Conservation (phyloP, 2,888 invertebrate species). For the Cynaeus angustus region DNA sequence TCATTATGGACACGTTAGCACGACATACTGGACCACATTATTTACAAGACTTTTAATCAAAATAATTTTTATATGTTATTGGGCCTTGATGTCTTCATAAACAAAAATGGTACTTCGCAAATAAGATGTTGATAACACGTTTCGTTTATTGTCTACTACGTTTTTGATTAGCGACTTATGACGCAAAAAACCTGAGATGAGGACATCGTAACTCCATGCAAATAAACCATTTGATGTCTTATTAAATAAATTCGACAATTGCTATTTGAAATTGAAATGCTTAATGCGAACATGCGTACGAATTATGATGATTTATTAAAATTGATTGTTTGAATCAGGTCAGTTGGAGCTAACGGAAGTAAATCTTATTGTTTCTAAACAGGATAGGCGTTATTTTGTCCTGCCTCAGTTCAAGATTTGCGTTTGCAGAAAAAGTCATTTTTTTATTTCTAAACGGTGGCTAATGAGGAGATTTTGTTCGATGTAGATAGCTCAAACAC, state of each 20-base stretch:
- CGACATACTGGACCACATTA: no score
- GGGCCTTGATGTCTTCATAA: no score
- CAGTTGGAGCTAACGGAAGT: slow-evolving; percentile 31
- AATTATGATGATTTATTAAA: slow-evolving; percentile 34
- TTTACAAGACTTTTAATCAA: no score
- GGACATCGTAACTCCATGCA: not conserved
- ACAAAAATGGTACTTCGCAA: no score
- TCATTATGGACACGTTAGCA: slow-evolving; percentile 7
- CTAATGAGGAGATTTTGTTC: no score
- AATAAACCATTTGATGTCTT: slow-evolving; percentile 21
- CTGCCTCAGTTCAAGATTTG: slow-evolving; percentile 32
- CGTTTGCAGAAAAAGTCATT: slow-evolving; percentile 5
- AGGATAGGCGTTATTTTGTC: slow-evolving; percentile 40
- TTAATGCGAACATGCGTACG: slow-evolving; percentile 14
- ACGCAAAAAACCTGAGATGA: not conserved
- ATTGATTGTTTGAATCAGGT: slow-evolving; percentile 38
- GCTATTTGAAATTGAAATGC: slow-evolving; percentile 5
- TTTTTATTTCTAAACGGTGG: no score
- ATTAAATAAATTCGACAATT: slow-evolving; percentile 35
- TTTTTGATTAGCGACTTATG: slow-evolving; percentile 7
- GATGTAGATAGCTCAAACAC: no score
- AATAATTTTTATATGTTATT: no score
- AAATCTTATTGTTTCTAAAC: slow-evolving; percentile 32
- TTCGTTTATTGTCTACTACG: slow-evolving; percentile 1
- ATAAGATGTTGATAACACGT: not conserved